A percentile compares a stretch with the other conserved stretches of the same genome.
Evolutionary conservation across 2,113 vertebrate species (phyloP).

Genomic region (Rostratula benghalensis): DNA sequence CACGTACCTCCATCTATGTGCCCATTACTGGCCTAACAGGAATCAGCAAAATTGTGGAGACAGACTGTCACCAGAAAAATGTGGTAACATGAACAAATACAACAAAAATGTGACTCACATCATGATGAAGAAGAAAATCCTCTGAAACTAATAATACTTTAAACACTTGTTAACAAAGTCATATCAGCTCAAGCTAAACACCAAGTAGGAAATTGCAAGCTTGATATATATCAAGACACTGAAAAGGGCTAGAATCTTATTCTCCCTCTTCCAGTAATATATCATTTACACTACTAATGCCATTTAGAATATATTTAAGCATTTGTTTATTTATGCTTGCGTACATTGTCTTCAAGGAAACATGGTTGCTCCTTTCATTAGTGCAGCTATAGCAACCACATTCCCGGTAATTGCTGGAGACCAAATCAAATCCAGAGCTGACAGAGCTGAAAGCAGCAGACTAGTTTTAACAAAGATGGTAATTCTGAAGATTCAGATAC

Average conservation of each 20-base stretch:
- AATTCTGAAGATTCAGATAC: neutral
- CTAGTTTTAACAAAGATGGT: neutral
- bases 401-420: neutral
- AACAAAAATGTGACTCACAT: neutral
- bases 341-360: slow-evolving; percentile 17
- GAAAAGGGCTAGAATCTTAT: neutral
- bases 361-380: slow-evolving; percentile 3
- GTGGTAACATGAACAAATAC: neutral
- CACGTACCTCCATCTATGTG: fast-evolving
- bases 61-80: neutral
- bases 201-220: neutral
- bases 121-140: neutral
- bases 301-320: neutral
- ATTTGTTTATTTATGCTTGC: slow-evolving; percentile 12
- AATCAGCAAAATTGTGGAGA: neutral
- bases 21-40: neutral
- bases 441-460: neutral
- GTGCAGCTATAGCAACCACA: slow-evolving; percentile 23
- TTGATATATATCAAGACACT: neutral
- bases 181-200: neutral
- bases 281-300: neutral
- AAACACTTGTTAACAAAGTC: neutral
- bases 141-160: neutral
- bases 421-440: neutral
- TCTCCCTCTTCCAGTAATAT: neutral